phyloP scores from a whole-genome alignment of 2,797 vertebrate species.

The Orientallactaga sibirica region DNA sequence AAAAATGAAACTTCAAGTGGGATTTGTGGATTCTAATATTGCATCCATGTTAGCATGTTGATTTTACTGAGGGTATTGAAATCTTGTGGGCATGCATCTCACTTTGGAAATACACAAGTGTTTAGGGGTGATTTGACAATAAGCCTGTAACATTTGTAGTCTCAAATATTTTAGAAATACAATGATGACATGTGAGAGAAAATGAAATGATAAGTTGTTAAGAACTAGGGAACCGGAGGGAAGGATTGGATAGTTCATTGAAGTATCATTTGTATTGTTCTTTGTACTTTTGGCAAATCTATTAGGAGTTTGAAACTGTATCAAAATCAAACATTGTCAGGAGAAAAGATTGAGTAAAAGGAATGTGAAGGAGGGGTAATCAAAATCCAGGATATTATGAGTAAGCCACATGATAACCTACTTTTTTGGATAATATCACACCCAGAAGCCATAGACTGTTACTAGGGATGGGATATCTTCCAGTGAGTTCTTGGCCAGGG shows the following conservation, averaged over 20 bases:
- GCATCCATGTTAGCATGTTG: background rate
- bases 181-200: background rate
- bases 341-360: too few relatives aligned
- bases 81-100: background rate
- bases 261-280: background rate
- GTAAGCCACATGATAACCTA: too few relatives aligned
- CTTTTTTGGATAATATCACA: too few relatives aligned
- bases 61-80: background rate
- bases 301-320: too few relatives aligned
- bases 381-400: too few relatives aligned
- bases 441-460: too few relatives aligned
- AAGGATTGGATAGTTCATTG: background rate
- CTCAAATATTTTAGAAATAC: constrained; percentile 27
- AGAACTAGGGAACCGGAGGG: background rate
- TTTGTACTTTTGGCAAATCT: too few relatives aligned
- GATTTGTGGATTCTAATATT: background rate
- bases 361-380: too few relatives aligned
- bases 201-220: background rate
- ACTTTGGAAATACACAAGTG: background rate
- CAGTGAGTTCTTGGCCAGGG: too few relatives aligned
- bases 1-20: background rate
- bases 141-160: background rate
- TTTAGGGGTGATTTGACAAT: background rate
- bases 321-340: too few relatives aligned
- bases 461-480: too few relatives aligned